Base-by-base conservation (phyloP, 2,797 vertebrate species). In the Microcaecilia unicolor region DNA sequence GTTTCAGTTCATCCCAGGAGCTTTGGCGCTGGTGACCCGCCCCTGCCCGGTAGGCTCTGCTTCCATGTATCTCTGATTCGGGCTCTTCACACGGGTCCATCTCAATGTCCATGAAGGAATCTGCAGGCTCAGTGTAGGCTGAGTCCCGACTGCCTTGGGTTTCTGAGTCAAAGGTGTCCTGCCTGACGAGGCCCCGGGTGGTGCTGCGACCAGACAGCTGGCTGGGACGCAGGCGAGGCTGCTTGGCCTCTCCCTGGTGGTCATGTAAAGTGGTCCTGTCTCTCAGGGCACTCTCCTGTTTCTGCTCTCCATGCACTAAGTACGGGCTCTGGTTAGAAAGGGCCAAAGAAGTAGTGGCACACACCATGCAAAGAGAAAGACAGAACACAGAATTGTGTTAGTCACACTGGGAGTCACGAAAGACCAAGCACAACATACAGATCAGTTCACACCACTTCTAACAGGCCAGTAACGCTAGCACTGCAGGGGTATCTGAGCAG, bases 61-160 rank as follows among this genome's bases (percentile, higher is more conserved):
- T 64, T 3, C 64, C 74, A 49, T n/a, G 74, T 4, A 74, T 80
- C 44, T 92, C 91, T 2, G 79, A 78, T 52, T 89, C 85, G 0
- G 85, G 84, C 35, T 93, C 92, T 61, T 97, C 91, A 0, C 90
- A 95, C 12, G 91, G 92, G 37, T 98, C 93, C 1, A 85, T 94
- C 70, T 98, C 93, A 62, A 94, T 88, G 85, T 96, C 93, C 82
- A 91, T 88, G 76, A 87, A 92, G 41, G 89, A 91, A 69, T 95
- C 89, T 1, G 83, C 88, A 1, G 81, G 87, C 66, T 98, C 93
- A 3, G 87, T 91, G 79, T 93, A 96, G 57, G 92, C 89, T 0
- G 93, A 93, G 63, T 95, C 91, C 25, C 87, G 84, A 77, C 92
- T 87, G 67, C 89, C 94, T 48, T 88, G 84, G 15, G 88, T 87